Percentiles rank a stretch among this genome's conserved stretches.
Evolutionary conservation across 2,797 vertebrate species (phyloP).

Genomic region (Clarias laeviceps): DNA sequence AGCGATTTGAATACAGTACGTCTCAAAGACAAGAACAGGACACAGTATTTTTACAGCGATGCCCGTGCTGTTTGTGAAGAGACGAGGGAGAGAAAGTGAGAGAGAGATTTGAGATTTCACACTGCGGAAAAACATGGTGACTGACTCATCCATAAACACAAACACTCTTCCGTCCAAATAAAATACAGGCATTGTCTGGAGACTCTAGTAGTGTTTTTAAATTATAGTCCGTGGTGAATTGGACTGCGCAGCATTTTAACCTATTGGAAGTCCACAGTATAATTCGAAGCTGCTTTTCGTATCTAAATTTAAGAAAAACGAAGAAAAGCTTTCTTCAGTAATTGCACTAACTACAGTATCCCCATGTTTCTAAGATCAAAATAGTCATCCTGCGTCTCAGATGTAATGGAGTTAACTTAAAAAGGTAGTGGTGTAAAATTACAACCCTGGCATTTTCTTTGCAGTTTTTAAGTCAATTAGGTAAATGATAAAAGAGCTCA

Average conservation of each 20-base stretch:
- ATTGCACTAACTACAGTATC: background rate
- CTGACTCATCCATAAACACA: conserved; percentile 33
- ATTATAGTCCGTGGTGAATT: background rate
- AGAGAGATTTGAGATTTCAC: background rate
- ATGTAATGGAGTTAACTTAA: background rate
- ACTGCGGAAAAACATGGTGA: background rate
- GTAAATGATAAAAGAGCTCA: background rate
- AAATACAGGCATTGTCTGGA: conserved; percentile 15
- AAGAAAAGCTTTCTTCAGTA: background rate
- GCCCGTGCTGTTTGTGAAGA: background rate
- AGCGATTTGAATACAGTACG: background rate
- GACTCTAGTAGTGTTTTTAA: conserved; percentile 5
- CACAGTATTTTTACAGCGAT: background rate
- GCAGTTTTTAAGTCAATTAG: background rate
- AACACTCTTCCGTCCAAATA: conserved; percentile 23
- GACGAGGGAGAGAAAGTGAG: background rate
- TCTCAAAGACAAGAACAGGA: background rate
- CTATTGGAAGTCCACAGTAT: conserved; percentile 7
- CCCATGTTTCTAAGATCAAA: background rate
- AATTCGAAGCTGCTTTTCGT: background rate
- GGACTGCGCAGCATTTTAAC: background rate
- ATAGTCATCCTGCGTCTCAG: background rate
- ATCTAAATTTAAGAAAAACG: background rate
- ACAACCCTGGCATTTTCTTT: background rate
- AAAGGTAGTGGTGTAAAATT: background rate